Evolutionary conservation across 1,140 invertebrate genomes (phyloP), one percentile per base, ranked within the genome.

Genomic region (Bathynomus jamesi): DNA sequence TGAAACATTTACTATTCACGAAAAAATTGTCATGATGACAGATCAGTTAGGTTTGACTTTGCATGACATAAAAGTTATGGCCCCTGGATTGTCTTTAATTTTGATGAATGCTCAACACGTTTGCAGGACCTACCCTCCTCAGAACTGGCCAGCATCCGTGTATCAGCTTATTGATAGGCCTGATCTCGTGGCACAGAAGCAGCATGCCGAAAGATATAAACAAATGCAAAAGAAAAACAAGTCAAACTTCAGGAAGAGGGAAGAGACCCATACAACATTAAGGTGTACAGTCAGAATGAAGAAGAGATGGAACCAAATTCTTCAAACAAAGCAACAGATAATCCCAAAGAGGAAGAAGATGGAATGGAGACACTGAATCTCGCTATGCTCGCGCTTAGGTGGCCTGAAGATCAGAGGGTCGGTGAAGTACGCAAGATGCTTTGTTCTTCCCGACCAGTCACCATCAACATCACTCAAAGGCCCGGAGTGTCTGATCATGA

Each of bases 401-500:
- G 91, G 78, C 87, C 87, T 25, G 85, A 89, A 76, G 87, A 89
- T 79, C 86, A 89, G 75, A 85, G 95, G 69, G 87, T 97, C 62
- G 84, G 88, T 31, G 95, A 98, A 85, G 90, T 94, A 3, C 87
- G 90, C 69, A 87, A 89, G 69, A 84, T 97, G 68, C 83, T 99
- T 0, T 90, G 93, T 80, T 96, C 94, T 0, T 92, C 93, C 0
- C 89, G 90, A 71, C 94, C 95, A 0, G 92, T 95, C 1, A 87
- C 86, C 32, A 92, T 99, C 64, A 87, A 89, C 62, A 85, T 98
- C 17, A 86, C 88, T 0, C 95, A 98, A 81, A 86, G 92, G 75
- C 92, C 94, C 0, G 95, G 96, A 72, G 93, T 96, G 7, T 93
- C 91, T 32, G 95, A 98, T 83, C 95, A 98, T 82, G 95, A 98